These are phyloP conservation scores for Chondrilla cf. caribensis DNA, from an alignment of 37 sponge, comb jelly and placozoan genomes.

Conservation along the genomic window DNA sequence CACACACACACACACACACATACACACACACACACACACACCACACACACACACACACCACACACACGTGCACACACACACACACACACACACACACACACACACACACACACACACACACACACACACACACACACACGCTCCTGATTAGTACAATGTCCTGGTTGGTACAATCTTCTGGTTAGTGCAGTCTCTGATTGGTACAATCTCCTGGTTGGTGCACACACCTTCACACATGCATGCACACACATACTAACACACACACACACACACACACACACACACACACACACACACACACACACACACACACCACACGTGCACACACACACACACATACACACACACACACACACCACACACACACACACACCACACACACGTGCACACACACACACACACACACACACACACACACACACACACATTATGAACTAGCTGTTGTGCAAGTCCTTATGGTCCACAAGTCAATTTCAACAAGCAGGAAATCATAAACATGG, in stretches of 20 bases:
- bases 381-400: slow-evolving; percentile 16
- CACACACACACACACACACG: too few species aligned
- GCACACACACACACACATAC: background rate
- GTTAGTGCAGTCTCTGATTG: too few species aligned
- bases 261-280: slow-evolving; percentile 12
- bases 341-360: slow-evolving; percentile 7
- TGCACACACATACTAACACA: background rate
- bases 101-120: background rate
- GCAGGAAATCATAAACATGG: too few species aligned
- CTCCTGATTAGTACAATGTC: too few species aligned
- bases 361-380: background rate
- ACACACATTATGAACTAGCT: too few species aligned
- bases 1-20: slow-evolving; percentile 15
- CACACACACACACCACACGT: background rate
- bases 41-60: slow-evolving; percentile 5
- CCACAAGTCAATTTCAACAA: too few species aligned
- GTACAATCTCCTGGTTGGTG: too few species aligned
- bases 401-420: background rate
- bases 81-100: background rate
- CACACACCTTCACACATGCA: too few species aligned
- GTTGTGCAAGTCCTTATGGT: too few species aligned
- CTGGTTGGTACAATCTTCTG: too few species aligned
- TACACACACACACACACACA: background rate
- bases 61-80: background rate
- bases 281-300: background rate